These are phyloP conservation scores for Latrodectus elegans DNA, from an alignment of 2,888 invertebrate species.

Conservation along the genomic window DNA sequence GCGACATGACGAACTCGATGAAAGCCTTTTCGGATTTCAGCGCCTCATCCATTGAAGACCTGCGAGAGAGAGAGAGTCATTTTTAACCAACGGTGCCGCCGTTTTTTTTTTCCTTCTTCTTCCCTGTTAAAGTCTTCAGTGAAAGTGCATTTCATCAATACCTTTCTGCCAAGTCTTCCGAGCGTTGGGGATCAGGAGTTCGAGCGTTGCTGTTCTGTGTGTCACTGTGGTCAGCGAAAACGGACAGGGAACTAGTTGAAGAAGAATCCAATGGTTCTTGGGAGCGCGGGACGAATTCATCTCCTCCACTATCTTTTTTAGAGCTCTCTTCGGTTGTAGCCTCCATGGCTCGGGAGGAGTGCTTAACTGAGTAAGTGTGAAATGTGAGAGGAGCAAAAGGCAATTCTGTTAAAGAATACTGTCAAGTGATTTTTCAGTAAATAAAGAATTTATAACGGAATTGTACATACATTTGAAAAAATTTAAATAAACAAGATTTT, in stretches of 20 bases:
- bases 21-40: constrained; percentile 69
- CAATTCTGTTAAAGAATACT: no score
- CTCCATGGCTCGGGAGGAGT: not conserved
- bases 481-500: no score
- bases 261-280: constrained; percentile 48
- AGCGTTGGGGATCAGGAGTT: constrained; percentile 13
- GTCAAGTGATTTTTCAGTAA: no score
- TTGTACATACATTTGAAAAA: no score
- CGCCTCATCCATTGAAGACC: constrained; percentile 63
- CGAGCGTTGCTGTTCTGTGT: constrained; percentile 4
- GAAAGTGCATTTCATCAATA: not conserved
- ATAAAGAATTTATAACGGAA: no score
- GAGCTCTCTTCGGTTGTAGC: not conserved
- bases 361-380: no score
- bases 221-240: constrained; percentile 51
- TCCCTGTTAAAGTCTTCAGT: no score
- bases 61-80: not conserved
- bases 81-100: no score
- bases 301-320: not conserved
- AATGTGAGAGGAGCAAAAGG: no score
- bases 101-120: no score
- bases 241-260: constrained; percentile 51
- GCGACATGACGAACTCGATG: constrained; percentile 64
- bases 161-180: constrained; percentile 35
- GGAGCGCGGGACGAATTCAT: constrained; percentile 13